Percentiles rank a stretch among this genome's conserved stretches.
Evolutionary conservation across 2,797 vertebrate genomes (phyloP).

Genomic region (Hybognathus amarus): DNA sequence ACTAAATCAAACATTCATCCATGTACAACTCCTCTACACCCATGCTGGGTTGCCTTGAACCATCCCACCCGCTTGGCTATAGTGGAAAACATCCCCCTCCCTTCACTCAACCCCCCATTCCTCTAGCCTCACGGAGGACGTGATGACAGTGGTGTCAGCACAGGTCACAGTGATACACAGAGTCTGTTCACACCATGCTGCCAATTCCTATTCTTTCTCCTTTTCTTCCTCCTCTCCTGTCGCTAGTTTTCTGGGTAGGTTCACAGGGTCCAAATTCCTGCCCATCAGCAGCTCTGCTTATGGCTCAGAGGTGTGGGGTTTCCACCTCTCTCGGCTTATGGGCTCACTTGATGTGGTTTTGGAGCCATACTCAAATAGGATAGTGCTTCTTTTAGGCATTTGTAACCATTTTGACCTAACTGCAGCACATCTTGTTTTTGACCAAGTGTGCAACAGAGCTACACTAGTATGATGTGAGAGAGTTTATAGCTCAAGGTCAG

Average conservation of each 20-base stretch:
- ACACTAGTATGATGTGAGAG: neutral
- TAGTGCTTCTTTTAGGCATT: slow-evolving; percentile 2
- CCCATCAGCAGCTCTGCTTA: slow-evolving; percentile 63
- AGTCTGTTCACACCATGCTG: slow-evolving; percentile 69
- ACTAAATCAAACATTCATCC: slow-evolving; percentile 43
- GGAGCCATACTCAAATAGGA: slow-evolving; percentile 39
- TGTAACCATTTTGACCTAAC: neutral
- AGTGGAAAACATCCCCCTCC: slow-evolving; percentile 68
- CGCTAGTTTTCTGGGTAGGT: slow-evolving; percentile 49
- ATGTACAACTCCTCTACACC: slow-evolving; percentile 42
- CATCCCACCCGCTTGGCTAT: slow-evolving; percentile 72
- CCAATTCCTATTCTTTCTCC: slow-evolving; percentile 70
- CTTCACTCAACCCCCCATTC: slow-evolving; percentile 42
- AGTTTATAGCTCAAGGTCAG: neutral
- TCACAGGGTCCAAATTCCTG: slow-evolving; percentile 83
- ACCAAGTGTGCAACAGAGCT: neutral
- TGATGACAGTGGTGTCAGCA: slow-evolving; percentile 86
- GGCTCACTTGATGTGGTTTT: slow-evolving; percentile 34
- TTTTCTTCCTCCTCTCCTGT: slow-evolving; percentile 68
- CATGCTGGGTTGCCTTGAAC: slow-evolving; percentile 62
- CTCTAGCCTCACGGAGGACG: slow-evolving; percentile 53
- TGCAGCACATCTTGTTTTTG: neutral
- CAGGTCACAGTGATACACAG: slow-evolving; percentile 79
- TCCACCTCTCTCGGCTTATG: slow-evolving; percentile 33
- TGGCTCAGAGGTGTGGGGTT: slow-evolving; percentile 54